phyloP scores from a whole-genome alignment of 2,888 invertebrate genomes.

The Belgica antarctica region DNA sequence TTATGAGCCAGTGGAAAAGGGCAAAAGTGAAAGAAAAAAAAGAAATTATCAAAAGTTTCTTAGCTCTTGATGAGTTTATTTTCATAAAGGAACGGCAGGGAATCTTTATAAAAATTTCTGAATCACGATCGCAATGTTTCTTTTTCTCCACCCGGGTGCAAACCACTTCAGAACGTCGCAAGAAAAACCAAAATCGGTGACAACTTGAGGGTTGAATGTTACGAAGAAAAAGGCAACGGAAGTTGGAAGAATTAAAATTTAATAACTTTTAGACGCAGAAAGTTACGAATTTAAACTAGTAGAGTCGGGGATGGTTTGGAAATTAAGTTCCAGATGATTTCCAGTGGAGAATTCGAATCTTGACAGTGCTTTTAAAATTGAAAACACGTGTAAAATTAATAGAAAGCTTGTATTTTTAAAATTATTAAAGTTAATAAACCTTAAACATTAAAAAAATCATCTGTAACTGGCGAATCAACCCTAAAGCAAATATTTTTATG shows the following conservation, averaged over 20 bases:
- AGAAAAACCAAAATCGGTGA: constrained; percentile 1
- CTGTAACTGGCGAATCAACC: too few species aligned
- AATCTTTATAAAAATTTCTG: background rate
- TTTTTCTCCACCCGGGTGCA: background rate
- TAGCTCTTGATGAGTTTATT: constrained; percentile 2
- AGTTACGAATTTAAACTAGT: background rate
- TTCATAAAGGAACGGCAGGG: background rate
- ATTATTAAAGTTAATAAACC: too few species aligned
- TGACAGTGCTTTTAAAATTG: too few species aligned
- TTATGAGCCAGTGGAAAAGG: background rate
- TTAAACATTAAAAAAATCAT: too few species aligned
- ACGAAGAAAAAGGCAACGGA: background rate
- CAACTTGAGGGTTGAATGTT: background rate
- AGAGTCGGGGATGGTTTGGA: too few species aligned
- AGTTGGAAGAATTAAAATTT: constrained; percentile 19
- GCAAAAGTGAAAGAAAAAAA: background rate
- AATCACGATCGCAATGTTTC: background rate
- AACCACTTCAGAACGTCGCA: background rate
- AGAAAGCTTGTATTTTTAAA: too few species aligned
- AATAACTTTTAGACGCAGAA: constrained; percentile 22
- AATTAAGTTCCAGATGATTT: too few species aligned
- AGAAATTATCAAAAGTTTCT: background rate
- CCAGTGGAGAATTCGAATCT: too few species aligned
- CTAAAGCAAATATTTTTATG: constrained; percentile 5
- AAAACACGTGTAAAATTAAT: too few species aligned